Evolutionary conservation across 2,113 vertebrate species (phyloP).

Genomic region (Peromyscus californicus): DNA sequence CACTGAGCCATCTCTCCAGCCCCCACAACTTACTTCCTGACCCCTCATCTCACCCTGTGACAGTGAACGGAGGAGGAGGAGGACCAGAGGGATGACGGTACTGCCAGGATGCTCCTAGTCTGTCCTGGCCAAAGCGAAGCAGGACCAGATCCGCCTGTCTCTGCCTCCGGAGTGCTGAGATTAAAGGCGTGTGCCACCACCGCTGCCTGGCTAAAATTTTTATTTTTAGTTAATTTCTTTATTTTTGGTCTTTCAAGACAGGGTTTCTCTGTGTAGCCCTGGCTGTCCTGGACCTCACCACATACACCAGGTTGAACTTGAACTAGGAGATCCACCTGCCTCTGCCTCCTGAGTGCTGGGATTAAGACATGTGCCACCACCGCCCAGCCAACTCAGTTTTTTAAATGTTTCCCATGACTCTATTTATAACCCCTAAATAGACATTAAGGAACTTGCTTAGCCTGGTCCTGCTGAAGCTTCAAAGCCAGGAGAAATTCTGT

Average conservation of each 20-base stretch:
- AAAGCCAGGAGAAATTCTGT: not conserved
- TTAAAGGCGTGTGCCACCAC: not conserved
- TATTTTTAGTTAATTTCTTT: not conserved
- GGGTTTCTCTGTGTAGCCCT: not conserved
- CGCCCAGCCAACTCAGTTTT: not conserved
- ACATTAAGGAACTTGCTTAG: not conserved
- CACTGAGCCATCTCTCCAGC: not conserved
- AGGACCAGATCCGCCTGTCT: not conserved
- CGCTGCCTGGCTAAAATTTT: not conserved
- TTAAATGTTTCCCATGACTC: not conserved
- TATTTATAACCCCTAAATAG: not conserved
- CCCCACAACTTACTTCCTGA: not conserved
- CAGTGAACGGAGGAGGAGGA: not conserved
- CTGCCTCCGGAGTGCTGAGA: not conserved
- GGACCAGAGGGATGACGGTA: not conserved
- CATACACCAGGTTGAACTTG: not conserved
- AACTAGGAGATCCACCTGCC: not conserved
- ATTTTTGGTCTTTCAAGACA: not conserved
- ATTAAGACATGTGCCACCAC: not conserved
- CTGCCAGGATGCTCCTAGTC: not conserved
- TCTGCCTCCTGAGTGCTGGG: not conserved
- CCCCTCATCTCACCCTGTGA: conserved; percentile 36
- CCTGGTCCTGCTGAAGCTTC: not conserved
- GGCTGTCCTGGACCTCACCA: not conserved
- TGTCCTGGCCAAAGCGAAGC: not conserved